These are phyloP conservation scores for Marasmarcha lunaedactyla DNA, from an alignment of 2,888 invertebrate species.

Conservation along the genomic window DNA sequence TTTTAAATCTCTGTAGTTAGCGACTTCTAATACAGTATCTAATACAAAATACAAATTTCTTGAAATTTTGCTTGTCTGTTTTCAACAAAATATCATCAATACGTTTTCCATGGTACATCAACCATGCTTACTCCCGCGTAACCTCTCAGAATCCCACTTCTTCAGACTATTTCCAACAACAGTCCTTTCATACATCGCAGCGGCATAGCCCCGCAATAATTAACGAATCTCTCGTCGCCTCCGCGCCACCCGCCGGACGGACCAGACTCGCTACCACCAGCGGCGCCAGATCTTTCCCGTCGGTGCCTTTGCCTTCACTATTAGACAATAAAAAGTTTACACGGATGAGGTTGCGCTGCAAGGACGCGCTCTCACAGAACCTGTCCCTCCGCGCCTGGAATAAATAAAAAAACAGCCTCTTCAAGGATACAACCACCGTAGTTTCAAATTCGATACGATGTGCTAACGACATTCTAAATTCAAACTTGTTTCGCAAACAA, in stretches of 20 bases:
- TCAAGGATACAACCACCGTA: slow-evolving; percentile 66
- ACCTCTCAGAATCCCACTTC: too few species aligned
- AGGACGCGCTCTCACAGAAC: slow-evolving; percentile 52
- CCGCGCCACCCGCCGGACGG: slow-evolving; percentile 37
- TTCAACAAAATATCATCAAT: too few species aligned
- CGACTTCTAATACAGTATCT: too few species aligned
- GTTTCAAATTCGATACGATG: slow-evolving; percentile 42
- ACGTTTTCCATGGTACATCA: too few species aligned
- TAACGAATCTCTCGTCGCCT: slow-evolving; percentile 27
- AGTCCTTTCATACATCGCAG: too few species aligned
- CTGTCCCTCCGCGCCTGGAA: slow-evolving; percentile 27
- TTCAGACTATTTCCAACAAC: too few species aligned
- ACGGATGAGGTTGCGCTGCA: slow-evolving; percentile 44
- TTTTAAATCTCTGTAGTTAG: too few species aligned
- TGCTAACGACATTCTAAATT: slow-evolving; percentile 25
- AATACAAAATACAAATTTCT: too few species aligned
- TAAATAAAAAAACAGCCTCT: slow-evolving; percentile 54
- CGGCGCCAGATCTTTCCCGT: slow-evolving; percentile 64
- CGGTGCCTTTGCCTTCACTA: slow-evolving; percentile 61
- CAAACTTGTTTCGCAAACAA: slow-evolving; percentile 20
- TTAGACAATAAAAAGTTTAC: slow-evolving; percentile 66
- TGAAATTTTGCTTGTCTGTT: too few species aligned
- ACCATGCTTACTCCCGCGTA: too few species aligned
- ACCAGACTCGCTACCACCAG: slow-evolving; percentile 52
- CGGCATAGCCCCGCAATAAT: slow-evolving; percentile 4